These are phyloP conservation scores for Oplegnathus fasciatus DNA, from an alignment of 2,113 vertebrate genomes.

Conservation along the genomic window DNA sequence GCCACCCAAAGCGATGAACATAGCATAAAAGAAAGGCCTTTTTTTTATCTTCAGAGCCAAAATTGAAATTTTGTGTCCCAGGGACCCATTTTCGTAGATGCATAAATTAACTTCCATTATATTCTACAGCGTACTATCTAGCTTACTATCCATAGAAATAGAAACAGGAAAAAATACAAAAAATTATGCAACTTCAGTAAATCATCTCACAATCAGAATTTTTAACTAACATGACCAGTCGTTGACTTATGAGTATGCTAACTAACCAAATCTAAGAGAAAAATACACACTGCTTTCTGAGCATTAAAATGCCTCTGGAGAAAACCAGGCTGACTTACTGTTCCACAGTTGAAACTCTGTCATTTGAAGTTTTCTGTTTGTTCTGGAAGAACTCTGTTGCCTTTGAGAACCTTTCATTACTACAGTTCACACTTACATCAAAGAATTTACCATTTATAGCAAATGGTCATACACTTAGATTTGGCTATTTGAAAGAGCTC, in stretches of 20 bases:
- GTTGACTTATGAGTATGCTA: neutral
- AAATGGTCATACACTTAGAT: neutral
- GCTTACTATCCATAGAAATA: neutral
- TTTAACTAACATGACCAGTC: neutral
- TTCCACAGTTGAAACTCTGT: neutral
- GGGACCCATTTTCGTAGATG: neutral
- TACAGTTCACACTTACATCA: neutral
- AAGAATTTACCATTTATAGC: neutral
- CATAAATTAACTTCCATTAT: neutral
- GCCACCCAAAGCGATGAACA: constrained; percentile 19
- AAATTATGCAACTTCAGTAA: neutral
- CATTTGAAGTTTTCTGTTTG: neutral
- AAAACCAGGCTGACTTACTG: too few species aligned
- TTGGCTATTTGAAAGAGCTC: neutral
- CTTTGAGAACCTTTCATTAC: neutral
- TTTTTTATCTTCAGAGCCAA: neutral
- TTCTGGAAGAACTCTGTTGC: neutral
- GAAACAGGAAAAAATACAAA: neutral
- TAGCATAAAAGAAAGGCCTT: neutral
- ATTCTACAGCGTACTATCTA: neutral
- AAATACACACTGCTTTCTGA: neutral
- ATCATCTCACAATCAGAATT: neutral
- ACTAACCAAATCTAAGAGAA: neutral
- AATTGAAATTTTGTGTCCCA: neutral
- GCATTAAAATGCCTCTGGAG: neutral